Conservation (phyloP, 2,888 invertebrate species). For the Sepiola atlantica region DNA sequence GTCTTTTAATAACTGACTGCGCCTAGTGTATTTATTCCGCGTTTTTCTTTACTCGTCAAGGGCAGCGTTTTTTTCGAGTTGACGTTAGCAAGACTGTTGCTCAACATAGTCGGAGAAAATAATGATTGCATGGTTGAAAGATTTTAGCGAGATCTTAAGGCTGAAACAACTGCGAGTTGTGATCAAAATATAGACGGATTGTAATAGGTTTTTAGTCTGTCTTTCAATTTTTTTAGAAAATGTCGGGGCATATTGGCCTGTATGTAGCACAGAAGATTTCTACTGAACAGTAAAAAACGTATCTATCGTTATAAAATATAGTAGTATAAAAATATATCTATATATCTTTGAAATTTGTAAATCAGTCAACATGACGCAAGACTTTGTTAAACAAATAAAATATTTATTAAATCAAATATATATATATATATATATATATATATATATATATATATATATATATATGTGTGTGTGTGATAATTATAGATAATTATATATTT, state of each 20-base stretch:
- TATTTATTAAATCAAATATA: too few species aligned
- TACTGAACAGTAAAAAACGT: not conserved
- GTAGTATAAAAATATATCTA: not conserved
- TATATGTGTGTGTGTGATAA: too few species aligned
- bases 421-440: not conserved
- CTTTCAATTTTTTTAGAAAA: too few species aligned
- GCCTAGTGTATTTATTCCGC: not conserved
- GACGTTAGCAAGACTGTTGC: not conserved
- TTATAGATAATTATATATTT: too few species aligned
- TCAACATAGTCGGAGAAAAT: too few species aligned
- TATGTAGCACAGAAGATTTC: too few species aligned
- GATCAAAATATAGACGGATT: conserved; percentile 32
- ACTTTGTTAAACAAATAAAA: too few species aligned
- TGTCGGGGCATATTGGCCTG: too few species aligned
- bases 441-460: not conserved
- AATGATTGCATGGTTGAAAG: not conserved
- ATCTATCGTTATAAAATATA: not conserved
- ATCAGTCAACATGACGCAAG: too few species aligned
- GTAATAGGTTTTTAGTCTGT: conserved; percentile 1
- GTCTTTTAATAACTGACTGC: not conserved
- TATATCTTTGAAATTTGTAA: too few species aligned
- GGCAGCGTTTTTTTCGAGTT: not conserved
- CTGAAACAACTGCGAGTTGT: not conserved
- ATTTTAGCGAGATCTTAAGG: not conserved
- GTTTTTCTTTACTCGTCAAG: too few species aligned